A percentile compares a stretch with the other conserved stretches of the same genome.
Evolutionary conservation across 2,797 vertebrate species (phyloP).

Genomic region (Masticophis lateralis): DNA sequence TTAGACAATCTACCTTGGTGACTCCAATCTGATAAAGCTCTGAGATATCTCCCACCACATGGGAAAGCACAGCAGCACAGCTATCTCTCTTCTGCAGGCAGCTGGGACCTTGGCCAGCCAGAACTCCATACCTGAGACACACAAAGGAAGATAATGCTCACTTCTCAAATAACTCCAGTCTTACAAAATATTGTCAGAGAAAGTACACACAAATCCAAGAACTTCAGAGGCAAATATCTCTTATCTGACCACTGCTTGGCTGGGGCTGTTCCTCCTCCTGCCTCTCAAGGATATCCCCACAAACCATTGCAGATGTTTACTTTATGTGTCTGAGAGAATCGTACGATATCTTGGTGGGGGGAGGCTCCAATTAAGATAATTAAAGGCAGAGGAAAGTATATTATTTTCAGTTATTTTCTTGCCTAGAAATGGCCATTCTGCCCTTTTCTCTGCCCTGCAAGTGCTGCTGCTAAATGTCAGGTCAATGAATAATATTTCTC

Average conservation of each 20-base stretch:
- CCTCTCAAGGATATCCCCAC: background rate
- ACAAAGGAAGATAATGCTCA: background rate
- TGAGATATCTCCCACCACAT: constrained; percentile 64
- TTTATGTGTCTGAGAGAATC: background rate
- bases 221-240: background rate
- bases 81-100: constrained; percentile 63
- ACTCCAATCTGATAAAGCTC: constrained; percentile 69
- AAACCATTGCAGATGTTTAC: background rate
- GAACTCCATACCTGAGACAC: constrained; percentile 74
- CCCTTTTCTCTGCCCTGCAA: background rate
- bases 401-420: background rate
- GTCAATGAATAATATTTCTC: background rate
- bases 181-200: background rate
- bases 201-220: background rate
- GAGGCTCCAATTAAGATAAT: background rate
- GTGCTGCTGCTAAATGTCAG: background rate
- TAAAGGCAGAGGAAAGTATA: background rate
- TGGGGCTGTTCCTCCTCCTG: background rate
- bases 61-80: constrained; percentile 71
- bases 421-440: background rate
- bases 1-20: constrained; percentile 67
- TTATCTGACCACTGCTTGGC: background rate
- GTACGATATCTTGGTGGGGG: background rate
- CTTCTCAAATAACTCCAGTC: background rate
- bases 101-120: constrained; percentile 56